These are phyloP conservation scores for Corythornis madagascariensis DNA, from an alignment of 2,113 vertebrate genomes.

Conservation along the genomic window DNA sequence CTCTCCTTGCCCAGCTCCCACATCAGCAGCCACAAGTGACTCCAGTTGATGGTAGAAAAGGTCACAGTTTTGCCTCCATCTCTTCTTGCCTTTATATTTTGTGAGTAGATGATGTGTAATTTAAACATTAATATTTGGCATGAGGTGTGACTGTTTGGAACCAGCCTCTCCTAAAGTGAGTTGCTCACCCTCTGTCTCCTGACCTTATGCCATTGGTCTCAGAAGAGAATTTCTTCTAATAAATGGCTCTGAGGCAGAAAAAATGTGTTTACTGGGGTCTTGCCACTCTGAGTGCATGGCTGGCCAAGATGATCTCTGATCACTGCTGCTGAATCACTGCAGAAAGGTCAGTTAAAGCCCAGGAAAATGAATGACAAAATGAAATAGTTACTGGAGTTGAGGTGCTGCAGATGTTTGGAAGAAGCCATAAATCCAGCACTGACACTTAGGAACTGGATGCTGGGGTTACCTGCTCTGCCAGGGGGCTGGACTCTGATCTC, in stretches of 20 bases:
- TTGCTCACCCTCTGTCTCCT: background rate
- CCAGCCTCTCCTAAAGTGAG: background rate
- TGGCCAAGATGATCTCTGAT: background rate
- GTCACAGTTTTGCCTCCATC: accelerated
- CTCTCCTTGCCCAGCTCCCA: background rate
- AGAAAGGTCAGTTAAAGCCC: background rate
- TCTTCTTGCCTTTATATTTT: background rate
- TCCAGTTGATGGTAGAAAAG: background rate
- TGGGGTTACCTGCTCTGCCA: background rate
- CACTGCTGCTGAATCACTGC: background rate
- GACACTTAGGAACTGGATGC: background rate
- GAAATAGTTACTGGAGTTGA: background rate
- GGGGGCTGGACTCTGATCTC: too few species aligned
- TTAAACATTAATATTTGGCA: background rate
- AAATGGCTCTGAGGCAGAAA: background rate
- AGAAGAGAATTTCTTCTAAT: background rate
- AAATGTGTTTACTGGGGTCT: background rate
- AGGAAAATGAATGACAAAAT: background rate
- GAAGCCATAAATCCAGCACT: background rate
- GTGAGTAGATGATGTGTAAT: background rate
- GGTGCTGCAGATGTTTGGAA: background rate
- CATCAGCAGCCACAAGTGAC: accelerated
- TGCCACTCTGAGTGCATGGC: background rate
- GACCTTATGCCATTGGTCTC: background rate
- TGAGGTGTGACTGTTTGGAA: background rate